Conservation (phyloP, 2,797 vertebrate species). For the Sparus aurata region DNA sequence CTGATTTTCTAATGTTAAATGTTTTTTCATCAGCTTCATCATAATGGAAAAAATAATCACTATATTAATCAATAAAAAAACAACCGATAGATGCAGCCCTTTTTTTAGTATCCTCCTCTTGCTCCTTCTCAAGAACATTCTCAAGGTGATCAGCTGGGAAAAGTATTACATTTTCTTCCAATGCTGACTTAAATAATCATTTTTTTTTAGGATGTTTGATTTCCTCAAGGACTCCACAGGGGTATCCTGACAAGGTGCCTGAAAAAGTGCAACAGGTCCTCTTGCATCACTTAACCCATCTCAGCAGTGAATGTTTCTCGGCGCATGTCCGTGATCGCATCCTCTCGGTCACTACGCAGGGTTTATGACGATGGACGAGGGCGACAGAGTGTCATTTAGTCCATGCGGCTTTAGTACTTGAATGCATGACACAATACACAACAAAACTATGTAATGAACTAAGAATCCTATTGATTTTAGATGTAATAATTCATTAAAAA, state of each 20-base stretch:
- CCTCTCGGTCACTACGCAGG: conserved; percentile 16
- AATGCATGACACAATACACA: not conserved
- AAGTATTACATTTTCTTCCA: conserved; percentile 11
- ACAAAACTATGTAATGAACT: not conserved
- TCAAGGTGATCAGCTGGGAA: conserved; percentile 16
- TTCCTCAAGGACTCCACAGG: not conserved
- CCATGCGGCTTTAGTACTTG: not conserved
- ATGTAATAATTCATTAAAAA: not conserved
- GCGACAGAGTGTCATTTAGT: not conserved
- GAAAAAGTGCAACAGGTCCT: conserved; percentile 1
- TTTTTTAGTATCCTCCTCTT: conserved; percentile 12
- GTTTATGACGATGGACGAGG: not conserved
- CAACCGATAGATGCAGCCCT: not conserved
- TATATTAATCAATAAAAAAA: too few species aligned
- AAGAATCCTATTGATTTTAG: not conserved
- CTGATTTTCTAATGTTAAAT: too few species aligned
- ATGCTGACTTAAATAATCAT: not conserved
- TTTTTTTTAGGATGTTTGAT: not conserved
- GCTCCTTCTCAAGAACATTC: conserved; percentile 1
- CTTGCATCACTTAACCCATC: conserved; percentile 8
- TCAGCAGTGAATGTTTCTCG: conserved; percentile 12
- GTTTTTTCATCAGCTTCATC: too few species aligned
- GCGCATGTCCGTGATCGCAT: conserved; percentile 17
- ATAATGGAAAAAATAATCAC: too few species aligned
- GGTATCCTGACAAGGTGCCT: not conserved